Base-by-base conservation (phyloP, 2,113 vertebrate genomes). In the Anarrhichthys ocellatus region DNA sequence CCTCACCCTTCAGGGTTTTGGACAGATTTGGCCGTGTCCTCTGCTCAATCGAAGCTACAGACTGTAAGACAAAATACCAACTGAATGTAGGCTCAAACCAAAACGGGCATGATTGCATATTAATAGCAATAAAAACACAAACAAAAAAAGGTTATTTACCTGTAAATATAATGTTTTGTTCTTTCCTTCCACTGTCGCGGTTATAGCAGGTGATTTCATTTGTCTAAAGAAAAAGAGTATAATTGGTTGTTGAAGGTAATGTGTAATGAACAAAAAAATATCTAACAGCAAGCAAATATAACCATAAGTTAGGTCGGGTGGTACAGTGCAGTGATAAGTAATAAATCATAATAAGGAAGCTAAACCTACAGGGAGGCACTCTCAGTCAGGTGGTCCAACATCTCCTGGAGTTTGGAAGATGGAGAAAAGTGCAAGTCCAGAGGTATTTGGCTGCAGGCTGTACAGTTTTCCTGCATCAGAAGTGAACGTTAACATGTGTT, bases 151-250 rank as follows among this genome's bases (percentile, higher is more conserved):
- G 2, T 73, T 66, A 38, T 72, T 95, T 93, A 98, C 97, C 97
- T 98, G 97, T 95, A 99, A 94, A 93, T 99, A 99, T 81, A 99
- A 96, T 38, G 98, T 99, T 93, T 97, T 98, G 92, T 98, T 97
- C 88, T 96, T 97, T 32, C 97, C 98, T 65, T 97, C 97, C 91
- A 97, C 91, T 52, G 97, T 98, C 76, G 97, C 96, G 81, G 98
- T 98, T 90, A 99, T 96, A 27, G 97, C 97, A 90, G 97, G 97
- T 88, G 97, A 97, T 91, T 97, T 98, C 97, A 99, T 99, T 88
- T 99, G 97, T 90, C 98, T 99, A 86, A 27, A 88, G 48, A 29
- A 11, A 61, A 4, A 11, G 3, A 69, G 65, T 36, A 65, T 36
- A 64, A 4, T 44, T 78, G 15, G 32, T 62, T 64, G 70, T 29